phyloP scores from a whole-genome alignment of 2,888 invertebrate species.

The Hipparchia semele region DNA sequence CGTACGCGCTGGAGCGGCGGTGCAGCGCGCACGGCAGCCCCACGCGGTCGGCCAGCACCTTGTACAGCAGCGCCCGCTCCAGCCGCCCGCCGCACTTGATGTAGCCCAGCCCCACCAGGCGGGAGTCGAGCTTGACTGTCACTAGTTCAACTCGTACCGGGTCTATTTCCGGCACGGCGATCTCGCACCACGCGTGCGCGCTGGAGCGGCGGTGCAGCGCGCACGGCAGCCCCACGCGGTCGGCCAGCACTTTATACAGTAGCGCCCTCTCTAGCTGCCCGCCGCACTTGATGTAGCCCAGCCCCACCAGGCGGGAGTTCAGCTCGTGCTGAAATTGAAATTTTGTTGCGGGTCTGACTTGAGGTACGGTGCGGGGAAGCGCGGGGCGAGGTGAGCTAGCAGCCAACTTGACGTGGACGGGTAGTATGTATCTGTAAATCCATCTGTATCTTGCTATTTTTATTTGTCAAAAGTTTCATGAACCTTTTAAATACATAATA shows the following conservation, averaged over 20 bases:
- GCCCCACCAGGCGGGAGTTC: conserved; percentile 77
- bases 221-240: conserved; percentile 84
- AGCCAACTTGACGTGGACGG: too few relatives aligned
- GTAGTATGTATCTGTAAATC: too few relatives aligned
- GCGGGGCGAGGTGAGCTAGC: too few relatives aligned
- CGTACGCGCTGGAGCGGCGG: conserved; percentile 79
- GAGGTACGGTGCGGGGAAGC: too few relatives aligned
- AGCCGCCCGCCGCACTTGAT: too few relatives aligned
- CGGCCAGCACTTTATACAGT: conserved; percentile 86
- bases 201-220: conserved; percentile 81
- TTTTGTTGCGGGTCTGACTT: too few relatives aligned
- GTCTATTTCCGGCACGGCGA: conserved; percentile 79
- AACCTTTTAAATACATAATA: too few relatives aligned
- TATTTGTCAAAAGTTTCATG: too few relatives aligned
- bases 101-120: too few relatives aligned
- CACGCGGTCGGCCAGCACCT: conserved; percentile 85
- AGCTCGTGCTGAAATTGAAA: conserved; percentile 51
- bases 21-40: conserved; percentile 84
- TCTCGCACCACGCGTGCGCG: conserved; percentile 85
- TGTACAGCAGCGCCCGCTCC: conserved; percentile 84
- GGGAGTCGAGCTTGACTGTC: conserved; percentile 58
- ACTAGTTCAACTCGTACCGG: conserved; percentile 27
- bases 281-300: conserved; percentile 83
- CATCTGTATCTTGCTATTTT: too few relatives aligned
- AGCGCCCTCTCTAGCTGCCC: conserved; percentile 84